Base-by-base conservation (phyloP, 2,888 invertebrate genomes). In the Rhamnusium bicolor region DNA sequence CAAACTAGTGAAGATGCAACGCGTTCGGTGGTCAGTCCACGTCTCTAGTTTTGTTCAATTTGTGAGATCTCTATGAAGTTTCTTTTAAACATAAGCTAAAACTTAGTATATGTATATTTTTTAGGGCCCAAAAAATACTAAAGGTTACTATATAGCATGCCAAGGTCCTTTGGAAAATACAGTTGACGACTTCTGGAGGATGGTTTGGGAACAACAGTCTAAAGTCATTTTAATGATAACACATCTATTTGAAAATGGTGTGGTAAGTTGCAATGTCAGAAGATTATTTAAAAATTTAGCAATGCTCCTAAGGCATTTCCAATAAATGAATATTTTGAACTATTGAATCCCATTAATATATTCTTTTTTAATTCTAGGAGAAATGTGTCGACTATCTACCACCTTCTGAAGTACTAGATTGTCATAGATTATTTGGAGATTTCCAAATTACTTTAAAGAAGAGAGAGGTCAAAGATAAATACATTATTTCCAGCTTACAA, bases 141-240 rank as follows among this genome's bases (percentile, higher is more conserved):
- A 92, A 27, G 94, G 94, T 83, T 95, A 94, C 86, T 98, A 98
- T 89, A 96, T 98, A 40, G 96, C 96, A 16, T 95, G 96, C 81
- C 98, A 98, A 88, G 97, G 96, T 8, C 98, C 98, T 0, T 89
- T 97, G 79, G 92, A 94, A 71, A 92, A 93, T 78, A 98, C 97
- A 0, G 93, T 96, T 0, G 90, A 90, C 29, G 98, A 98, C 88
- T 97, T 98, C 87, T 98, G 98, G 98, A 91, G 96, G 53, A 97
- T 98, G 98, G 92, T 97, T 63, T 98, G 98, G 98, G 97, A 98
- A 84, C 97, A 98, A 86, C 96, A 97, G 87, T 92, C 93, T 12
- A 92, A 95, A 81, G 94, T 96, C 49, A 92, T 98, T 77, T 92
- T 98, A 74, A 97, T 97, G 96, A 90, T 97, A 32, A 97, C 97